A percentile compares a stretch with the other conserved stretches of the same genome.
These are phyloP conservation scores for Dicerorhinus sumatrensis DNA, from an alignment of 2,113 vertebrate genomes.

Conservation along the genomic window DNA sequence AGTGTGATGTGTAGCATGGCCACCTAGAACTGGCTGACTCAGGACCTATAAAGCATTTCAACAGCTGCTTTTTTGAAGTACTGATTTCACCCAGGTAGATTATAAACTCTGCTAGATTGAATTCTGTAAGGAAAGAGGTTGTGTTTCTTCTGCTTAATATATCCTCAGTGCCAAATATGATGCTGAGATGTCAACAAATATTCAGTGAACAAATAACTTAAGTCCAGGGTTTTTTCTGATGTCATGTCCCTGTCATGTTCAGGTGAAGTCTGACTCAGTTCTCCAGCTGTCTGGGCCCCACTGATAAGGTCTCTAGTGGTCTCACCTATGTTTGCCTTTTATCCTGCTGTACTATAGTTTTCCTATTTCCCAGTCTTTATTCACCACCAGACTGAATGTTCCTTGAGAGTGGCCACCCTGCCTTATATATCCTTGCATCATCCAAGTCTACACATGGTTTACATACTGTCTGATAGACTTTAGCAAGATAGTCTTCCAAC, in stretches of 20 bases:
- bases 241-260: not conserved
- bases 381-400: not conserved
- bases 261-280: not conserved
- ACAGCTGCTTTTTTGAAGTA: not conserved
- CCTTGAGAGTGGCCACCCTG: not conserved
- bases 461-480: not conserved
- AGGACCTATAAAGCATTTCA: not conserved
- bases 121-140: not conserved
- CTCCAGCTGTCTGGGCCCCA: not conserved
- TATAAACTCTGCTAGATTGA: not conserved
- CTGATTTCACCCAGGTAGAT: not conserved
- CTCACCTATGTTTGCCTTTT: not conserved
- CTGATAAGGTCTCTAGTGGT: not conserved
- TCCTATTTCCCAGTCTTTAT: not conserved
- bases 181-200: not conserved
- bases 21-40: not conserved
- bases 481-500: not conserved
- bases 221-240: not conserved
- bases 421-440: not conserved
- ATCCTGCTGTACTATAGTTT: not conserved
- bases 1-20: not conserved
- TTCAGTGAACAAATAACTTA: not conserved
- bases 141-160: conserved; percentile 35
- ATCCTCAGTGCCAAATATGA: not conserved
- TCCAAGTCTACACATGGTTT: not conserved